Conservation (phyloP, 2,888 invertebrate genomes). For the Azorinus chamasolen region DNA sequence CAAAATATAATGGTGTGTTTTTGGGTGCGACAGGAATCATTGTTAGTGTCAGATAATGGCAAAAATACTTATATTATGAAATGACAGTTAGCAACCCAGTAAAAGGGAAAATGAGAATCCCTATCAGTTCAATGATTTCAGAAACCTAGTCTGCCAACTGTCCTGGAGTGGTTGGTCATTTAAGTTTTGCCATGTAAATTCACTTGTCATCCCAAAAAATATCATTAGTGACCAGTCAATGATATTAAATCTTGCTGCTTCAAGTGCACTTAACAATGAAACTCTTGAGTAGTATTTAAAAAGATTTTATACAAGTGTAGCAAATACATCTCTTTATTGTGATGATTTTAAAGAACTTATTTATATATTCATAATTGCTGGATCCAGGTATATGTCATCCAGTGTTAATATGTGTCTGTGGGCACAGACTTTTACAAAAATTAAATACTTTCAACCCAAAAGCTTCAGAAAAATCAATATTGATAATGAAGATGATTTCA, state of each 20-base stretch:
- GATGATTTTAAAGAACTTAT: not conserved
- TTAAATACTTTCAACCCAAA: not conserved
- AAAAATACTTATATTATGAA: constrained; percentile 46
- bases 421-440: not conserved
- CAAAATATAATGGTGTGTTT: no score
- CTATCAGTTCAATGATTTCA: constrained; percentile 22
- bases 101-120: constrained; percentile 38
- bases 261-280: constrained; percentile 26
- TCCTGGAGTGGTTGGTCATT: constrained; percentile 6
- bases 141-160: no score
- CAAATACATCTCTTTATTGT: not conserved
- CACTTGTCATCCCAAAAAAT: constrained; percentile 11
- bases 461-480: not conserved
- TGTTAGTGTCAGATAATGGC: constrained; percentile 15
- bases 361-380: not conserved
- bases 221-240: constrained; percentile 43
- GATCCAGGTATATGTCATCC: not conserved
- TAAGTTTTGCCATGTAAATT: not conserved
- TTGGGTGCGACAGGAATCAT: no score
- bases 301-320: not conserved
- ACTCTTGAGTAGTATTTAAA: no score
- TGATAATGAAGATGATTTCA: no score
- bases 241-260: constrained; percentile 27
- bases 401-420: not conserved
- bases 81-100: constrained; percentile 23